Evolutionary conservation across 2,888 invertebrate species (phyloP), one percentile per base, ranked within the genome.

Genomic region (Drosophila seclusa): DNA sequence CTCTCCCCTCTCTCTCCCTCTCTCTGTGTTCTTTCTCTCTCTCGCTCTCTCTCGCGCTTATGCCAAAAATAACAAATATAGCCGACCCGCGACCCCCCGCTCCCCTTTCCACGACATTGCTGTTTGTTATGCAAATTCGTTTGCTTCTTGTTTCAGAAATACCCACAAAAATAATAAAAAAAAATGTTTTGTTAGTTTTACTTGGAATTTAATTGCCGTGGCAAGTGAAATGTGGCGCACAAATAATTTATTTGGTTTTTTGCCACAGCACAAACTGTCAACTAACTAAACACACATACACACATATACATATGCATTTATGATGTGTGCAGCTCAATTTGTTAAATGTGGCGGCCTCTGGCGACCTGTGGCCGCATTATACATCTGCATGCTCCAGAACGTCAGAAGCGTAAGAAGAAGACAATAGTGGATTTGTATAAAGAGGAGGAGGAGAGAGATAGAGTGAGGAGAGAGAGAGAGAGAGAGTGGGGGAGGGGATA

Each of bases 41-140:
- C 67, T 68, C 10, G 10, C 57, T 68, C 68, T 52, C 67, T 55
- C 80, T 42, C 31, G 45, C 32, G 54, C 59, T 65, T 70, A 79
- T 79, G 79, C 87, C 87, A 85, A 85, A 85, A 85, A 87, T 85
- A 87, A 83, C 83, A 85, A 80, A 66, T 75, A 70, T 70, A 42
- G 40, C 2, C 16, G 24, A 16, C 4, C 8, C 18, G 4, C 38
- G 8, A 18, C 1, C 8, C 6, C 8, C 16, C 1, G 24, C 57
- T 18, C 18, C 49, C 24, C 38, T 34, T 40, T 18, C 52, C 49
- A 7, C n/a, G 27, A 18, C 52, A 52, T 71, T 48, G 63, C 73
- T 65, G 45, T 86, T 88, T 80, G 87, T 84, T 83, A 84, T 87
- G 87, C 88, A 88, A 87, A 87, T 84, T 84, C 71, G 64, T 84